Percentiles rank a stretch among this genome's conserved stretches.
Evolutionary conservation across 2,888 invertebrate species (phyloP).

Genomic region (Sisyra terminalis): DNA sequence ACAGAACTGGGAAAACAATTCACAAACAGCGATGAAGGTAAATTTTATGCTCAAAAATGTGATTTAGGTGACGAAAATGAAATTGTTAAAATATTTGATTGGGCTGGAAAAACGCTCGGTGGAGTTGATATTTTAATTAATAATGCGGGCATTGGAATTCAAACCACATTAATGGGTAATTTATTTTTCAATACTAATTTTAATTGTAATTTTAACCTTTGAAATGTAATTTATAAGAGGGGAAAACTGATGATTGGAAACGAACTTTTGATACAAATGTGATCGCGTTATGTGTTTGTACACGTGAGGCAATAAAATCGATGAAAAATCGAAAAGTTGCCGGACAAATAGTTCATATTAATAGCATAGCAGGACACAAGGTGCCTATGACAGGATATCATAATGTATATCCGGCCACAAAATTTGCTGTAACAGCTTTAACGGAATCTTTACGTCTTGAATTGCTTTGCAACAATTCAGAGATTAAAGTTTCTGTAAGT

Average conservation of each 20-base stretch:
- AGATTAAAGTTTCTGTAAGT: conserved; percentile 18
- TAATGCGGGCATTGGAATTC: background rate
- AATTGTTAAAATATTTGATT: background rate
- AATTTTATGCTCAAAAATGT: background rate
- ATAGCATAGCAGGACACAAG: conserved; percentile 11
- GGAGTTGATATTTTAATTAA: conserved; percentile 1
- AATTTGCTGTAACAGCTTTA: conserved; percentile 26
- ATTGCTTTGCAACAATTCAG: conserved; percentile 19
- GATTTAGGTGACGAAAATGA: background rate
- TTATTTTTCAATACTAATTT: no score
- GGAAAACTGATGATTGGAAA: background rate
- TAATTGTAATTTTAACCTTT: no score
- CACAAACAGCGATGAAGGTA: background rate
- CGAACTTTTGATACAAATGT: conserved; percentile 1
- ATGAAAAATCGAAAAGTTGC: conserved; percentile 7
- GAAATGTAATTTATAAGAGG: background rate
- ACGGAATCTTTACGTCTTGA: conserved; percentile 27
- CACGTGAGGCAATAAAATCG: conserved; percentile 6
- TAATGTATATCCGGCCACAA: conserved; percentile 27
- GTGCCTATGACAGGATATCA: conserved; percentile 6
- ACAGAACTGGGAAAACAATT: background rate
- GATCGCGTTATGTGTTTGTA: background rate
- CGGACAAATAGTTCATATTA: conserved; percentile 15
- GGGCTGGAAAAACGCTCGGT: background rate
- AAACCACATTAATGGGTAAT: background rate